These are phyloP conservation scores for Epirrhoe tristata DNA, from an alignment of 2,888 invertebrate genomes.

Conservation along the genomic window DNA sequence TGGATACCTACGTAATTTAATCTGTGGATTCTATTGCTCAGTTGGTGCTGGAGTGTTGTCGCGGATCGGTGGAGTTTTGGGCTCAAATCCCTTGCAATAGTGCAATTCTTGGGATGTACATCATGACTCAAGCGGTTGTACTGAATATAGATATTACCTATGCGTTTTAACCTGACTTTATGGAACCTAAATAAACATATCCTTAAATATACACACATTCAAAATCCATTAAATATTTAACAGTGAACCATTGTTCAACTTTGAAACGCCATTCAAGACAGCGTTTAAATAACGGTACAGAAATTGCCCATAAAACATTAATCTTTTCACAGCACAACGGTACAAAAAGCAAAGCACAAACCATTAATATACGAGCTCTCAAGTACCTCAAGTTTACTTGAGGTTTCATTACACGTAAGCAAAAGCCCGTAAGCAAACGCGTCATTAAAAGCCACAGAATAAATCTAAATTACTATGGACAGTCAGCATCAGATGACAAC, in stretches of 20 bases:
- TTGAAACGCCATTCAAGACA: neutral
- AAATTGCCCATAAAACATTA: slow-evolving; percentile 34
- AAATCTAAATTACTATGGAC: slow-evolving; percentile 29
- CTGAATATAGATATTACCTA: too few relatives aligned
- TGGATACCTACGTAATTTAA: too few relatives aligned
- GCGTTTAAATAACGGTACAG: slow-evolving; percentile 12
- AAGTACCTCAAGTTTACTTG: slow-evolving; percentile 42
- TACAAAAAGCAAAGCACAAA: slow-evolving; percentile 40
- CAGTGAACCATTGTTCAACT: neutral
- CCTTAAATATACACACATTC: too few relatives aligned
- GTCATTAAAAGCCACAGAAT: slow-evolving; percentile 46
- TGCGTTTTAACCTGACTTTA: too few relatives aligned
- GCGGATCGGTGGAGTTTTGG: too few relatives aligned
- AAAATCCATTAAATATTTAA: neutral
- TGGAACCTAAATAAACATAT: neutral
- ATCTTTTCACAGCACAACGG: slow-evolving; percentile 31
- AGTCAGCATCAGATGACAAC: neutral
- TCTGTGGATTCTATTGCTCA: too few relatives aligned
- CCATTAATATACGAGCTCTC: slow-evolving; percentile 43
- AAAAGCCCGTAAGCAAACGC: slow-evolving; percentile 43
- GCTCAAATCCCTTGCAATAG: too few relatives aligned
- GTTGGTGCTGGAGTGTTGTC: too few relatives aligned
- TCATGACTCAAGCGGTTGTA: too few relatives aligned
- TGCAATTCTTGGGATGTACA: too few relatives aligned
- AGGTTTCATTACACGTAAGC: slow-evolving; percentile 44